Evolutionary conservation across 2,888 invertebrate genomes (phyloP).

Genomic region (Zygogramma bicolorata): DNA sequence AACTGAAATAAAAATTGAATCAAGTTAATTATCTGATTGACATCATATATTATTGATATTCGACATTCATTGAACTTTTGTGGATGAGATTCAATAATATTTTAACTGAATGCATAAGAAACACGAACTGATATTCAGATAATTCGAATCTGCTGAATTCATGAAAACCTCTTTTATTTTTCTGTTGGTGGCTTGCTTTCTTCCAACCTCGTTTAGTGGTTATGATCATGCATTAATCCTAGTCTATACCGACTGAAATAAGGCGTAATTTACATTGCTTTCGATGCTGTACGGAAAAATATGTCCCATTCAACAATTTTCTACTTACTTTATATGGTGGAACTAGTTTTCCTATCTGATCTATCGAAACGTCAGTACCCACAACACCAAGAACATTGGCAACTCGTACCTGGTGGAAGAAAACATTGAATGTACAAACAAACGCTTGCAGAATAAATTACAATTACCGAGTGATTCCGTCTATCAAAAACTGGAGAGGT

Average conservation of each 20-base stretch:
- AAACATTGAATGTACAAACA: conserved; percentile 17
- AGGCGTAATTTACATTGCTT: too few relatives aligned
- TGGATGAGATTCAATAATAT: too few relatives aligned
- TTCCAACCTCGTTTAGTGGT: too few relatives aligned
- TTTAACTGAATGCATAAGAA: too few relatives aligned
- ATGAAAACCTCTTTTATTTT: too few relatives aligned
- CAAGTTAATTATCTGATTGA: background rate
- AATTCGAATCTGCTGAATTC: too few relatives aligned
- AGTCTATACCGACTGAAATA: too few relatives aligned
- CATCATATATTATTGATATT: conserved; percentile 8
- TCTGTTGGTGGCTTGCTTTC: too few relatives aligned
- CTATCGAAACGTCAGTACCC: conserved; percentile 96
- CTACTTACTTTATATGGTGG: conserved; percentile 88
- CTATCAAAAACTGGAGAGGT: conserved; percentile 95
- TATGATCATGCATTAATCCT: too few relatives aligned
- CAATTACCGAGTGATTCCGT: conserved; percentile 84
- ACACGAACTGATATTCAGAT: too few relatives aligned
- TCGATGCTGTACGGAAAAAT: too few relatives aligned
- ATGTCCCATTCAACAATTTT: conserved; percentile 6
- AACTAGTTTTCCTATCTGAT: conserved; percentile 94
- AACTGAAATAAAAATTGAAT: conserved; percentile 74
- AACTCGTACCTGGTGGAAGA: conserved; percentile 78
- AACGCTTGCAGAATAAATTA: conserved; percentile 6
- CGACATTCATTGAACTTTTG: too few relatives aligned
- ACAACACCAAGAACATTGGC: conserved; percentile 96